Conservation (phyloP, 2,888 invertebrate genomes). For the Conistra vaccinii region DNA sequence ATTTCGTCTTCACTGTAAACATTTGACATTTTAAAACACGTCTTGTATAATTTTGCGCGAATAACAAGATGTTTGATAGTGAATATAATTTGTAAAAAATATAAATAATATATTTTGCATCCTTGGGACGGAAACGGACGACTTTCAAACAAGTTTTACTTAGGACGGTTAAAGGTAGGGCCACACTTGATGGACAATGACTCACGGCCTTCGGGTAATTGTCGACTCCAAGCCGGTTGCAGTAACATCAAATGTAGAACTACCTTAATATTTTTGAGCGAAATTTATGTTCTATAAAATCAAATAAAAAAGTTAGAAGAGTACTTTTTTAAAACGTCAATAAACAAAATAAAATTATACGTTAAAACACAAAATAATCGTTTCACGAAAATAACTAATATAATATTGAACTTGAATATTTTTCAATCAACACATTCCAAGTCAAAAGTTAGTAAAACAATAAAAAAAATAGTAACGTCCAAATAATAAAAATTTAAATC, state of each 20-base stretch:
- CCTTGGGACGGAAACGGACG: slow-evolving; percentile 78
- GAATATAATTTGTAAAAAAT: slow-evolving; percentile 52
- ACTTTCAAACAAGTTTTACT: slow-evolving; percentile 50
- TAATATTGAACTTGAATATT: slow-evolving; percentile 34
- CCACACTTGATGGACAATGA: slow-evolving; percentile 32
- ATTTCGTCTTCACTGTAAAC: slow-evolving; percentile 34
- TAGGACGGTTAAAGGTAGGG: slow-evolving; percentile 55
- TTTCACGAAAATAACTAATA: slow-evolving; percentile 85
- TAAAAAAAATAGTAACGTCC: slow-evolving; percentile 59
- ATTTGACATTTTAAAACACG: slow-evolving; percentile 33
- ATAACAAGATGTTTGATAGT: slow-evolving; percentile 34
- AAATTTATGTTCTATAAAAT: slow-evolving; percentile 46
- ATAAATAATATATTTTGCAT: slow-evolving; percentile 66
- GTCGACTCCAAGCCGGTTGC: neutral
- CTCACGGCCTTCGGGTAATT: neutral
- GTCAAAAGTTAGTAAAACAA: slow-evolving; percentile 61
- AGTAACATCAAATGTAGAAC: slow-evolving; percentile 22
- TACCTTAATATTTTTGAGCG: slow-evolving; percentile 59
- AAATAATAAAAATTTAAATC: slow-evolving; percentile 49
- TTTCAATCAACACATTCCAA: slow-evolving; percentile 55
- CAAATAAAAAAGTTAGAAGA: slow-evolving; percentile 31
- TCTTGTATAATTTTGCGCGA: slow-evolving; percentile 62
- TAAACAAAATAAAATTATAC: slow-evolving; percentile 55
- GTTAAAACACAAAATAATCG: slow-evolving; percentile 79
- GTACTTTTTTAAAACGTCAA: slow-evolving; percentile 31